These are phyloP conservation scores for Leptosomus discolor DNA, from an alignment of 2,113 vertebrate genomes.

Conservation along the genomic window DNA sequence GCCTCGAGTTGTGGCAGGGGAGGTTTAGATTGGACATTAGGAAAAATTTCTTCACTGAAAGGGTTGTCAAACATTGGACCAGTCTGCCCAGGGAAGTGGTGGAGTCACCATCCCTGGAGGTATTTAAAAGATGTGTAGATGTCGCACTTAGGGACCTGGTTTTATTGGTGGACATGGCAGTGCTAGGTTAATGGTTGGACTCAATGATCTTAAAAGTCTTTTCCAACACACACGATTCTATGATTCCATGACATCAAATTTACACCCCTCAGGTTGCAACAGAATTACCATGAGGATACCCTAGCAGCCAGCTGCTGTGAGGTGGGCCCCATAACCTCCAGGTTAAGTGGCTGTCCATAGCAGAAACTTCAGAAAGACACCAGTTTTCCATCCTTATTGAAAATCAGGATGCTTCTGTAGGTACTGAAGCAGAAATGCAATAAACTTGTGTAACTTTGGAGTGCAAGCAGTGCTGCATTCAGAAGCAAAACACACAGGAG, in stretches of 20 bases:
- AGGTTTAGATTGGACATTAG: not conserved
- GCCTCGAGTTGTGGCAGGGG: not conserved
- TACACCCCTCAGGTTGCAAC: not conserved
- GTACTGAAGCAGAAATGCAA: not conserved
- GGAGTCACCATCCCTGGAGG: not conserved
- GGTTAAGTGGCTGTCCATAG: not conserved
- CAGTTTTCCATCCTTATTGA: not conserved
- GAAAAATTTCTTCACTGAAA: not conserved
- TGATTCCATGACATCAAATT: not conserved
- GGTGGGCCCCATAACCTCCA: not conserved
- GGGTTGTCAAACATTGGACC: not conserved
- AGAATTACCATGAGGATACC: not conserved
- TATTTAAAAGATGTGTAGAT: not conserved
- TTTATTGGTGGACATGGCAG: not conserved
- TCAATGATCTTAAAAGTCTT: not conserved
- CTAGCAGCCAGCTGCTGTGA: not conserved
- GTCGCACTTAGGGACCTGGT: not conserved
- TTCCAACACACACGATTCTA: not conserved
- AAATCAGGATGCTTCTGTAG: not conserved
- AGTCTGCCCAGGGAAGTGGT: not conserved
- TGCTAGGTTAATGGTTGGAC: not conserved
- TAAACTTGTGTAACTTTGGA: not conserved
- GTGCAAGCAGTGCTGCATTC: not conserved
- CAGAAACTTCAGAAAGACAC: not conserved
- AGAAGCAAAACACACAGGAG: not conserved